These are phyloP conservation scores for Botia almorhae DNA, from an alignment of 2,797 vertebrate genomes.

Conservation along the genomic window DNA sequence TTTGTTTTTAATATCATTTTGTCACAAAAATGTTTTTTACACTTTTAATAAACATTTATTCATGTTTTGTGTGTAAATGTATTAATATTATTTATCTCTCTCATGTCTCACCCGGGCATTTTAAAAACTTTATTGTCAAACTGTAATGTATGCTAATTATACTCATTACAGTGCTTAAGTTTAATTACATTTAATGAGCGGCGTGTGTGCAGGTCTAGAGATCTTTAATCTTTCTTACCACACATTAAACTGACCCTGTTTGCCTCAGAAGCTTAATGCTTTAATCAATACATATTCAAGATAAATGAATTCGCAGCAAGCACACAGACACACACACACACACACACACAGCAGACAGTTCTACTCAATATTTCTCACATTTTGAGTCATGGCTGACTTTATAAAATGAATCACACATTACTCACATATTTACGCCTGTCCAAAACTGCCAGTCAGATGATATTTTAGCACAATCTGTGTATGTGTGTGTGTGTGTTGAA, in stretches of 20 bases:
- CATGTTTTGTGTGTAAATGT: background rate
- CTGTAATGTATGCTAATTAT: conserved; percentile 27
- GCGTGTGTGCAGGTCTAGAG: conserved; percentile 5
- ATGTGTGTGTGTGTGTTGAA: background rate
- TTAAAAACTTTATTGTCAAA: conserved; percentile 30
- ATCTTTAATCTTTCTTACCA: conserved; percentile 42
- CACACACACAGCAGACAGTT: conserved; percentile 26
- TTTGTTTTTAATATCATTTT: background rate
- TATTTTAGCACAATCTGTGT: conserved; percentile 18
- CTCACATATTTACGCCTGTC: conserved; percentile 45
- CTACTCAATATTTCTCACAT: conserved; percentile 41
- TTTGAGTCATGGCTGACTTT: conserved; percentile 41
- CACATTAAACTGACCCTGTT: conserved; percentile 21
- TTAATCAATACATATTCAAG: conserved; percentile 32
- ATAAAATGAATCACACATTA: conserved; percentile 45
- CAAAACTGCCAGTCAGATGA: background rate
- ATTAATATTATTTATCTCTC: background rate
- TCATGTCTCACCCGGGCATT: background rate
- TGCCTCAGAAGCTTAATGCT: conserved; percentile 30
- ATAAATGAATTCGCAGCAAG: conserved; percentile 38
- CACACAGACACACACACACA: background rate
- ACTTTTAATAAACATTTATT: background rate
- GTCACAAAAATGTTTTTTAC: background rate
- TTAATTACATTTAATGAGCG: conserved; percentile 28
- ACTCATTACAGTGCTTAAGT: conserved; percentile 30